phyloP scores from a whole-genome alignment of 1,140 invertebrate genomes.

The Drosophila lowei region DNA sequence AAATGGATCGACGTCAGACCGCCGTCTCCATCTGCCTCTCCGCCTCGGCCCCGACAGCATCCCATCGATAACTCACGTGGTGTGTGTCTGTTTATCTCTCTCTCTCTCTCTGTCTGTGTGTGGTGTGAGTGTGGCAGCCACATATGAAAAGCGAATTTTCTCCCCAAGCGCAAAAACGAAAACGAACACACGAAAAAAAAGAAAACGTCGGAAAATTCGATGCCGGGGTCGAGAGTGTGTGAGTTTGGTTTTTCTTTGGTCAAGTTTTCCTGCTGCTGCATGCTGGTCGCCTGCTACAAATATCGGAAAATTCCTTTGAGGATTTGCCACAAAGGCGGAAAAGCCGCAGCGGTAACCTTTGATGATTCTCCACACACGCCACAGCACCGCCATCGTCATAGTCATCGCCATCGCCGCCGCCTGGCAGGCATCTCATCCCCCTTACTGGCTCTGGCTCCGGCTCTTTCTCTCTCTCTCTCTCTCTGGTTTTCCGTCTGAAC shows the following conservation, averaged over 20 bases:
- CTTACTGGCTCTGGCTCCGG: slow-evolving; percentile 18
- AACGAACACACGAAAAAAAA: slow-evolving; percentile 22
- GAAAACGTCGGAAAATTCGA: slow-evolving; percentile 72
- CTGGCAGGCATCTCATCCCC: slow-evolving; percentile 5
- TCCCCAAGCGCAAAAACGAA: slow-evolving; percentile 62
- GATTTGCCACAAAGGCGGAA: slow-evolving; percentile 81
- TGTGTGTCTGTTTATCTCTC: slow-evolving; percentile 11
- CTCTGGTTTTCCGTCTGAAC: slow-evolving; percentile 16
- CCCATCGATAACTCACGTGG: slow-evolving; percentile 58
- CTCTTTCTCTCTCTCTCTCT: slow-evolving; percentile 3
- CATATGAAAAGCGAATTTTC: slow-evolving; percentile 80
- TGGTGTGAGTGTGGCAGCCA: slow-evolving; percentile 35
- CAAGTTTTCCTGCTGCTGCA: slow-evolving; percentile 62
- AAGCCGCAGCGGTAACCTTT: slow-evolving; percentile 78
- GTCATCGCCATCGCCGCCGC: no score
- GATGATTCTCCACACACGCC: slow-evolving; percentile 71
- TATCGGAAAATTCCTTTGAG: slow-evolving; percentile 83
- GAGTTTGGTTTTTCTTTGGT: slow-evolving; percentile 73
- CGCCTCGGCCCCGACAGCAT: slow-evolving; percentile 36
- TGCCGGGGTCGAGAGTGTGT: slow-evolving; percentile 52
- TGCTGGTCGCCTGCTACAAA: slow-evolving; percentile 78
- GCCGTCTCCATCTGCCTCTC: no score
- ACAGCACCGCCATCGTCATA: no score
- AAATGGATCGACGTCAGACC: slow-evolving; percentile 69
- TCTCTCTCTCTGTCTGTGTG: neutral